Conservation (phyloP, 1,140 invertebrate species). For the Tyrophagus putrescentiae region DNA sequence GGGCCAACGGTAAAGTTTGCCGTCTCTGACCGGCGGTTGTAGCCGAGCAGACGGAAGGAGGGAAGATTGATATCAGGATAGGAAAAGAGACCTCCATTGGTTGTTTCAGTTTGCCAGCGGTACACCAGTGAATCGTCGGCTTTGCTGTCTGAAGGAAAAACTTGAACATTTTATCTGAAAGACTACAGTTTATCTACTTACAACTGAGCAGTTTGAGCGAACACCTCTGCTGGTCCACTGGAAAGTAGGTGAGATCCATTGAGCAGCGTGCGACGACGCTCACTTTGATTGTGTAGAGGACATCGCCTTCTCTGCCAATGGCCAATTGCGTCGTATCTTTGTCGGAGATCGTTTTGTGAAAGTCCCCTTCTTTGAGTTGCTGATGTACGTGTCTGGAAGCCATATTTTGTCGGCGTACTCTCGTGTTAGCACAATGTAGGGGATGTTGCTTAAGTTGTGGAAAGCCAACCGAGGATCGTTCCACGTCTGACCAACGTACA, state of each 20-base stretch:
- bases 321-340: background rate
- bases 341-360: background rate
- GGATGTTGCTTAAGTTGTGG: no score
- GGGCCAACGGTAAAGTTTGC: constrained; percentile 17
- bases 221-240: background rate
- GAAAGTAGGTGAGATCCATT: constrained; percentile 16
- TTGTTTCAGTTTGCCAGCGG: background rate
- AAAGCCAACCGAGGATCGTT: no score
- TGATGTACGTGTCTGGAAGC: constrained; percentile 4
- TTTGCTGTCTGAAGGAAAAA: constrained; percentile 1
- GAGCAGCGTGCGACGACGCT: background rate
- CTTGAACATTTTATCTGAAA: no score
- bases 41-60: background rate
- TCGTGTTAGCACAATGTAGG: no score
- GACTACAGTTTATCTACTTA: background rate
- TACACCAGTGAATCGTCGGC: background rate
- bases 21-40: background rate
- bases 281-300: background rate
- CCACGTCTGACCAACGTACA: no score
- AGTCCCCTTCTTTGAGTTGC: background rate
- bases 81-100: no score
- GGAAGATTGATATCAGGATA: background rate
- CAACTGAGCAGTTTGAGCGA: background rate
- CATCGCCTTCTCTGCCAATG: background rate
- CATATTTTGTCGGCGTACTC: background rate